Percentiles rank a stretch among this genome's conserved stretches.
Conservation (phyloP, 2,888 invertebrate genomes). For the Andrena bucephala region DNA sequence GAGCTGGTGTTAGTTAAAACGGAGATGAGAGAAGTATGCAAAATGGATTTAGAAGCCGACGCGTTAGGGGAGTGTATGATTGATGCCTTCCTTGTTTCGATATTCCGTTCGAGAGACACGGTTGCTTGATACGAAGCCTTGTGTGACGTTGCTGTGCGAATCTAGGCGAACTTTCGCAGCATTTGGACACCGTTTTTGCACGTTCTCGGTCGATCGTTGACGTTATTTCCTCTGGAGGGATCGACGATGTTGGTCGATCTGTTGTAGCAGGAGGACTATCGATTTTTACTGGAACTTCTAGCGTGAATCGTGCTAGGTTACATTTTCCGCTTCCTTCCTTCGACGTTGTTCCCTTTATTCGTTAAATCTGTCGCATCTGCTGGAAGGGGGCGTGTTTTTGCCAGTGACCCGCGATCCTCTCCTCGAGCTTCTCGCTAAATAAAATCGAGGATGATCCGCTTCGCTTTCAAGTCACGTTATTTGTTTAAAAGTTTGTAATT, state of each 20-base stretch:
- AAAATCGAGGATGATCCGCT: conserved; percentile 30
- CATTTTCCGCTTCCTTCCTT: conserved; percentile 4
- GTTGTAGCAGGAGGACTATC: neutral
- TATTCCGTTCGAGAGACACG: conserved; percentile 32
- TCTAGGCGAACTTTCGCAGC: conserved; percentile 12
- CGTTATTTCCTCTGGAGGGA: neutral
- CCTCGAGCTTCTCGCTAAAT: neutral
- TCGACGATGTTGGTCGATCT: neutral
- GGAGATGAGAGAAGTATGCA: neutral
- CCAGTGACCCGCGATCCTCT: conserved; percentile 4
- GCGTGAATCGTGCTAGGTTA: neutral
- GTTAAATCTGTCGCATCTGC: neutral
- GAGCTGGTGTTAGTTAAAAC: neutral
- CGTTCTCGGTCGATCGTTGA: conserved; percentile 11
- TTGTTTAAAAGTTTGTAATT: conserved; percentile 50
- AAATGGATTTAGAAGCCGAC: conserved; percentile 13
- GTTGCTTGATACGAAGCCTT: conserved; percentile 21
- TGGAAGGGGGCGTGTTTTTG: neutral
- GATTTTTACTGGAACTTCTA: conserved; percentile 1
- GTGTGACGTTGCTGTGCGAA: conserved; percentile 30
- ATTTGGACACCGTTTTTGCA: neutral
- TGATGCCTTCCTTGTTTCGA: conserved; percentile 28
- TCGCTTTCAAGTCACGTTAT: conserved; percentile 25
- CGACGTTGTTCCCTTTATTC: conserved; percentile 1
- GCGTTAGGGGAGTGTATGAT: neutral